Percentiles rank a stretch among this genome's conserved stretches.
phyloP scores from a whole-genome alignment of 2,888 invertebrate genomes.

The Pterostichus niger region DNA sequence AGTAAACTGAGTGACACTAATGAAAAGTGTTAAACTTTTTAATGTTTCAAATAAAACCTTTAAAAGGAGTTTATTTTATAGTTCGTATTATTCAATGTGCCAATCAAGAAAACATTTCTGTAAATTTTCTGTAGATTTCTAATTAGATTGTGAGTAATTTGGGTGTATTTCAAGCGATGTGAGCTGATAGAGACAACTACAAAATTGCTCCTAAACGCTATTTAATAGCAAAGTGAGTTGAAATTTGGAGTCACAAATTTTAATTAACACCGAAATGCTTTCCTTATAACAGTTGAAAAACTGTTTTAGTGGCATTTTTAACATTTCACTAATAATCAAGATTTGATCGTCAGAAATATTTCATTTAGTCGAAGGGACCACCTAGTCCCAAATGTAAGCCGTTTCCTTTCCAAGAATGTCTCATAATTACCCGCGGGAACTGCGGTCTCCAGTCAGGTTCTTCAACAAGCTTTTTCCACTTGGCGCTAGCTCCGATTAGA shows the following conservation, averaged over 20 bases:
- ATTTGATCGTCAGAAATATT: constrained; percentile 57
- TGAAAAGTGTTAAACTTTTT: constrained; percentile 28
- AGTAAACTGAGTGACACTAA: constrained; percentile 34
- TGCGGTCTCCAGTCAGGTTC: background rate
- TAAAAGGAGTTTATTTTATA: too few species aligned
- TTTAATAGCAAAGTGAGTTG: constrained; percentile 21
- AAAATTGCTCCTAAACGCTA: constrained; percentile 30
- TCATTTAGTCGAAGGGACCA: constrained; percentile 43
- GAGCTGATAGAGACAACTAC: constrained; percentile 30
- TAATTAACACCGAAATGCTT: constrained; percentile 45
- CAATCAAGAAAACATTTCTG: constrained; percentile 18
- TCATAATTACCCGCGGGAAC: constrained; percentile 51
- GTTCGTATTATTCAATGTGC: background rate
- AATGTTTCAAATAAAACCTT: background rate
- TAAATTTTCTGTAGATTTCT: constrained; percentile 2
- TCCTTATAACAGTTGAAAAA: constrained; percentile 11
- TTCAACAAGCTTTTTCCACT: background rate
- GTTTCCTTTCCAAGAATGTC: constrained; percentile 54
- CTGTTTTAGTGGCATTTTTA: constrained; percentile 70
- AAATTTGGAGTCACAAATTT: constrained; percentile 31
- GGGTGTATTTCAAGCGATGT: background rate
- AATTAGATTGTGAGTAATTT: background rate
- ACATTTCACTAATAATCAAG: constrained; percentile 70
- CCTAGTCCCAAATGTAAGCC: constrained; percentile 32
- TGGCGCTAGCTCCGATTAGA: background rate